Evolutionary conservation across 2,113 vertebrate genomes (phyloP).

Genomic region (Pongo abelii): DNA sequence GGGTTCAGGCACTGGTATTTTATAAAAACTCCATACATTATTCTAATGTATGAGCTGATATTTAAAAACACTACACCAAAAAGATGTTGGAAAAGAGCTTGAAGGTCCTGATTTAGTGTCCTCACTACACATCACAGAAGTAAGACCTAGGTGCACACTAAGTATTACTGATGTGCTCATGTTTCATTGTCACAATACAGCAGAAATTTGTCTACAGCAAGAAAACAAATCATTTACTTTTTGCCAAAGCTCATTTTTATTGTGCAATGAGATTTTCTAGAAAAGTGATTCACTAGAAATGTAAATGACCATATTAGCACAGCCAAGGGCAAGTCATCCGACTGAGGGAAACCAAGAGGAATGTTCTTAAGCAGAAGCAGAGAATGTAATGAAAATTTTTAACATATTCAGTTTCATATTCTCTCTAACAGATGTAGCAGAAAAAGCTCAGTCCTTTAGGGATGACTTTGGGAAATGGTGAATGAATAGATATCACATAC

Average conservation of each 20-base stretch:
- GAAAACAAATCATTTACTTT: constrained; percentile 1
- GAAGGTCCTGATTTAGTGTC: background rate
- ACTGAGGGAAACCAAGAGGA: background rate
- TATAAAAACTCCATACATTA: background rate
- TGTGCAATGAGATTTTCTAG: background rate
- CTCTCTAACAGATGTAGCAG: background rate
- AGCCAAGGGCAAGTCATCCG: background rate
- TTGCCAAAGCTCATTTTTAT: background rate
- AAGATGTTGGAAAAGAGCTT: background rate
- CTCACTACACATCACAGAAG: background rate
- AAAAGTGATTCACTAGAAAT: background rate
- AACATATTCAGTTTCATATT: background rate
- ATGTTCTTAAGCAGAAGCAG: background rate
- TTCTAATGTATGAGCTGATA: background rate
- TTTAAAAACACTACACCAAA: background rate
- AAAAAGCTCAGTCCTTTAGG: background rate
- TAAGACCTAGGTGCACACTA: background rate
- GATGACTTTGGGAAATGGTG: background rate
- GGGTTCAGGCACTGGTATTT: background rate
- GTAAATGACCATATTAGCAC: background rate
- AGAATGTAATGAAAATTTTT: background rate
- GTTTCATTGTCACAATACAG: background rate
- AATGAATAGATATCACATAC: background rate
- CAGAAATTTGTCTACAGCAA: background rate
- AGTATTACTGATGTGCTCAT: background rate